Evolutionary conservation across 2,797 vertebrate species (phyloP), one percentile per base, ranked within the genome.

Genomic region (Pipistrellus nathusii): DNA sequence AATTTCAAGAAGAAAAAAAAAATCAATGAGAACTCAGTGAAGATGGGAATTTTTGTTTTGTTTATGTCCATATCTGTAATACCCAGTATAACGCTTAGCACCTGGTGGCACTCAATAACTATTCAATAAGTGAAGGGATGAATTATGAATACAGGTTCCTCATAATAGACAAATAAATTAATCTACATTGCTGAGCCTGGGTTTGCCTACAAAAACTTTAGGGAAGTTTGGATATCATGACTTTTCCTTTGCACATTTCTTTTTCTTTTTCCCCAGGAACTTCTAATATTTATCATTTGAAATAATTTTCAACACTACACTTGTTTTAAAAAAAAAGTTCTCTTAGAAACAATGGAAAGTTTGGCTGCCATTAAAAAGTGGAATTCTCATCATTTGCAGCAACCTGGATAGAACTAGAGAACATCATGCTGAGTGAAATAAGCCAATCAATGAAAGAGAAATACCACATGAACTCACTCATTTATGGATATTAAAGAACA

Each of bases 211-310:
- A 25, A 46, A 73, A 77, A 73, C 8, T 69, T 3, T 55, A n/a
- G 9, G 12, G 68, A 87, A 78, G 5, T 44, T 44, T 84, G 4
- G 3, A 35, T 91, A 76, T 57, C 48, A 27, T 62, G 12, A 17
- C 0, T 85, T 82, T 85, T 76, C 7, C 2, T 85, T 85, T 85
- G 32, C 48, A n/a, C 68, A 27, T 18, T 88, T 73, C 38, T 27
- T 73, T 80, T 75, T 6, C 38, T 85, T 89, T 88, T 86, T 30
- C 1, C 76, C 57, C 1, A 55, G 1, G 17, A 59, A 51, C 27
- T 92, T 76, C 10, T 80, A 88, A 32, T 76, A 41, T 66, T 91
- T 81, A 68, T 35, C 32, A 68, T 88, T 94, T 83, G 78, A 93
- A 95, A 85, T n/a, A 85, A 71, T 76, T 85, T 94, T 86, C 8